A percentile compares a stretch with the other conserved stretches of the same genome.
Evolutionary conservation across 2,888 invertebrate species (phyloP).

Genomic region (Agrochola macilenta): DNA sequence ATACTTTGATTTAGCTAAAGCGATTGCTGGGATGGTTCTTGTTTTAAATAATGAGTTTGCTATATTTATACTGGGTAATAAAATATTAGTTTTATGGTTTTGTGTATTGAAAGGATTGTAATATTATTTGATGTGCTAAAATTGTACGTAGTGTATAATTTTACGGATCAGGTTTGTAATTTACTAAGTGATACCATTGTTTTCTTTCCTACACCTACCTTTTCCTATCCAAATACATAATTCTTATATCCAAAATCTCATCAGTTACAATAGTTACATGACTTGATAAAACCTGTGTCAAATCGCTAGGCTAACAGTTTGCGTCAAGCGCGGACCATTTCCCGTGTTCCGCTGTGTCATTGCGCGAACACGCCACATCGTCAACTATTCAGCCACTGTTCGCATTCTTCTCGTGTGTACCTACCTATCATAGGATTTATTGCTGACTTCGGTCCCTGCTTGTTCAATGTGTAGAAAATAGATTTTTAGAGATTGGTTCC

Average conservation of each 20-base stretch:
- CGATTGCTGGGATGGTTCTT: not conserved
- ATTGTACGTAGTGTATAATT: not conserved
- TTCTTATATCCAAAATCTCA: not conserved
- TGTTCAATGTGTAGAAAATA: slow-evolving; percentile 50
- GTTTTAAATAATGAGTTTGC: not conserved
- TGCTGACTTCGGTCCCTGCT: slow-evolving; percentile 42
- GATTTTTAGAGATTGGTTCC: slow-evolving; percentile 36
- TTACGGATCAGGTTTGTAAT: not conserved
- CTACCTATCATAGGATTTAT: slow-evolving; percentile 56
- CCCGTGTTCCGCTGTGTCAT: slow-evolving; percentile 70
- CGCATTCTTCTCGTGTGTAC: slow-evolving; percentile 60
- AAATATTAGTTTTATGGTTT: not conserved
- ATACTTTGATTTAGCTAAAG: slow-evolving; percentile 35
- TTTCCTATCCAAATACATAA: no score
- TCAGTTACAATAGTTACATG: not conserved
- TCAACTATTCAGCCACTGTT: slow-evolving; percentile 65
- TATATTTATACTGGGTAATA: not conserved
- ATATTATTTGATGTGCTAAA: not conserved
- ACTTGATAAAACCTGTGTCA: slow-evolving; percentile 3
- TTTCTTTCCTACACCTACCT: no score
- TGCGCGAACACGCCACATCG: slow-evolving; percentile 70
- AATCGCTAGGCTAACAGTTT: slow-evolving; percentile 54
- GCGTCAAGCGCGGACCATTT: slow-evolving; percentile 67
- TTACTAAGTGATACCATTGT: not conserved
- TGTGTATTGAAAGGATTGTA: not conserved